These are phyloP conservation scores for Prochilodus magdalenae DNA, from an alignment of 2,113 vertebrate species.

Conservation along the genomic window DNA sequence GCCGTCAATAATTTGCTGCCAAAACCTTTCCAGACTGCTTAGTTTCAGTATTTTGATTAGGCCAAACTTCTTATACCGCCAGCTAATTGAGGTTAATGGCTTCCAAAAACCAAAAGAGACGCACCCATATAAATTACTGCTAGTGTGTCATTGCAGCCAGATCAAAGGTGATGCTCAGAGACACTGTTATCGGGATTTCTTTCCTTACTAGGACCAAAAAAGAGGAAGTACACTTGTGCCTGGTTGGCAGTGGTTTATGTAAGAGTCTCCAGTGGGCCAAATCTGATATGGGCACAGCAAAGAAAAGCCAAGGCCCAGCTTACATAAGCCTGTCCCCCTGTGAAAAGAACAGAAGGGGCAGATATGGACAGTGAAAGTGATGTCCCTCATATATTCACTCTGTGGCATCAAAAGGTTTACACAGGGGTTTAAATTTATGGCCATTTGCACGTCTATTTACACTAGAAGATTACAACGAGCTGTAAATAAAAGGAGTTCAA, in stretches of 20 bases:
- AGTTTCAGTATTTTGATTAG: background rate
- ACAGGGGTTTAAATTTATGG: background rate
- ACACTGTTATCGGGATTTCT: background rate
- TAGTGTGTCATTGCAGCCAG: background rate
- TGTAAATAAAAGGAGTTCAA: constrained; percentile 13
- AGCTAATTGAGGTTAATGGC: background rate
- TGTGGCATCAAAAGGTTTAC: background rate
- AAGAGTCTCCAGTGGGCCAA: constrained; percentile 48
- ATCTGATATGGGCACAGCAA: constrained; percentile 60
- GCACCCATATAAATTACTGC: background rate
- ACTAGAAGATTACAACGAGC: constrained; percentile 14
- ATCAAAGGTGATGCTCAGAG: constrained; percentile 4
- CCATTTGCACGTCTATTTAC: constrained; percentile 15
- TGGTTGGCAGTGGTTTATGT: constrained; percentile 40
- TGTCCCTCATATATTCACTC: background rate
- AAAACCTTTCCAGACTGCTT: too few relatives aligned
- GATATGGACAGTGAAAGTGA: constrained; percentile 12
- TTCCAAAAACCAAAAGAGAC: background rate
- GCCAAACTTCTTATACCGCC: background rate
- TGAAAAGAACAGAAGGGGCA: background rate
- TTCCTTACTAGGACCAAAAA: constrained; percentile 7
- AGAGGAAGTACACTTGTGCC: constrained; percentile 7
- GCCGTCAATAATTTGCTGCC: too few relatives aligned
- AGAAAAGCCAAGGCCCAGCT: constrained; percentile 34
- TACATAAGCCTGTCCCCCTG: constrained; percentile 44